Evolutionary conservation across 2,888 invertebrate species (phyloP).

Genomic region (Anorthoa munda): DNA sequence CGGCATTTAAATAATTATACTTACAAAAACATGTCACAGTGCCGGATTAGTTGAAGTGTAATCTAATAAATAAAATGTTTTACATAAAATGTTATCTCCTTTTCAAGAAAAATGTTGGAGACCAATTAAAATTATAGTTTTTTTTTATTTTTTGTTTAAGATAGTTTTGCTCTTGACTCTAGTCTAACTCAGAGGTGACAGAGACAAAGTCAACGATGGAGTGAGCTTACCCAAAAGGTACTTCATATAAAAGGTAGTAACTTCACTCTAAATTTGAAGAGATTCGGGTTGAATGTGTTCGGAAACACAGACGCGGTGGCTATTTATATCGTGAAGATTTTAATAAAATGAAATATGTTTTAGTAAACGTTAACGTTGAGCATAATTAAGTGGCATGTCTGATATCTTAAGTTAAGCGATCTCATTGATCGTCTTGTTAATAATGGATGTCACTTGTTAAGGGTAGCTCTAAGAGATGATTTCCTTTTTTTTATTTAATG

Average conservation of each 20-base stretch:
- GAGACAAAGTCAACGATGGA: no score
- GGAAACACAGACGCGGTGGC: no score
- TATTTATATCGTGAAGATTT: constrained; percentile 1
- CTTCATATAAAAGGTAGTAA: no score
- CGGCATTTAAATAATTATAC: constrained; percentile 1
- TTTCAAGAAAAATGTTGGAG: constrained; percentile 1
- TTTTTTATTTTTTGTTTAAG: not conserved
- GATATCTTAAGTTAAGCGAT: constrained; percentile 29
- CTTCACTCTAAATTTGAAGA: no score
- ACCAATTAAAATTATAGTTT: constrained; percentile 30
- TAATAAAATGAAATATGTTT: constrained; percentile 20
- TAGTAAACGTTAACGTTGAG: constrained; percentile 1
- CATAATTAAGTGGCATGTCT: constrained; percentile 19
- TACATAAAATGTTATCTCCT: constrained; percentile 23
- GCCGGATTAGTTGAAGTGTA: not conserved
- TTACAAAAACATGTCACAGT: constrained; percentile 10
- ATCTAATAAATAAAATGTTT: constrained; percentile 41
- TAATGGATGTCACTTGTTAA: constrained; percentile 35
- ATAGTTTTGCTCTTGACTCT: no score
- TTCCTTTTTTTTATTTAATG: constrained; percentile 39
- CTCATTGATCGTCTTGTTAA: constrained; percentile 35
- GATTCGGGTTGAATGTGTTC: no score
- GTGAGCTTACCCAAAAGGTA: no score
- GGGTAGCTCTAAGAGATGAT: constrained; percentile 40
- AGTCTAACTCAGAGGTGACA: no score